Conservation (phyloP, 2,113 vertebrate genomes). For the Murina feae region DNA sequence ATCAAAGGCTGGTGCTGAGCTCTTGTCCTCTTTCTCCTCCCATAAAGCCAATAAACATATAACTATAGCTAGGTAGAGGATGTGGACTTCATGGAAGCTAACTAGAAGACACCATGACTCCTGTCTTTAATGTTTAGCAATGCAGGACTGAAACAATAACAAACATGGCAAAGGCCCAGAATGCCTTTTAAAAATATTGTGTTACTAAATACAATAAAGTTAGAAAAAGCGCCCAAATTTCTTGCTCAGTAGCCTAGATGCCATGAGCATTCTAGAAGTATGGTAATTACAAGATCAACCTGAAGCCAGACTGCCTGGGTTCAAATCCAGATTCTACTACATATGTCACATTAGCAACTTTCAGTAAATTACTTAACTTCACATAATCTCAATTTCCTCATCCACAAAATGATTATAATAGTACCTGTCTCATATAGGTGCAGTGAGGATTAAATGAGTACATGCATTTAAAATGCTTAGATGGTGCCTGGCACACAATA, state of each 20-base stretch:
- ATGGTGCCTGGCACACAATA: neutral
- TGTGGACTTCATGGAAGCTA: neutral
- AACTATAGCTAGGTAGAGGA: neutral
- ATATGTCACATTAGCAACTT: neutral
- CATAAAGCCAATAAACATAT: neutral
- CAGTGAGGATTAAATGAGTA: neutral
- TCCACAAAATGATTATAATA: neutral
- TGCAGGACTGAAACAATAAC: neutral
- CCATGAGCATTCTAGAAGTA: neutral
- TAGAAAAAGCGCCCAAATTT: slow-evolving; percentile 8
- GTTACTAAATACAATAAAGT: neutral
- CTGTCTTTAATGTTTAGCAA: neutral
- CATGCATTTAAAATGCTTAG: neutral
- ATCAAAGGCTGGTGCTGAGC: neutral
- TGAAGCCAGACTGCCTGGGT: neutral
- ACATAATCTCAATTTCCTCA: neutral
- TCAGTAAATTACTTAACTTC: neutral
- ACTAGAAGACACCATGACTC: neutral
- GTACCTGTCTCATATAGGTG: neutral
- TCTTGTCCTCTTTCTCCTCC: neutral
- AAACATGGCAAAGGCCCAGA: neutral
- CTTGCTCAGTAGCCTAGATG: neutral
- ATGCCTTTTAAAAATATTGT: neutral
- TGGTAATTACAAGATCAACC: neutral
- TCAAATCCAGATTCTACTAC: slow-evolving; percentile 9